These are phyloP conservation scores for Ormyrus pomaceus DNA, from an alignment of 2,888 invertebrate genomes.

Conservation along the genomic window DNA sequence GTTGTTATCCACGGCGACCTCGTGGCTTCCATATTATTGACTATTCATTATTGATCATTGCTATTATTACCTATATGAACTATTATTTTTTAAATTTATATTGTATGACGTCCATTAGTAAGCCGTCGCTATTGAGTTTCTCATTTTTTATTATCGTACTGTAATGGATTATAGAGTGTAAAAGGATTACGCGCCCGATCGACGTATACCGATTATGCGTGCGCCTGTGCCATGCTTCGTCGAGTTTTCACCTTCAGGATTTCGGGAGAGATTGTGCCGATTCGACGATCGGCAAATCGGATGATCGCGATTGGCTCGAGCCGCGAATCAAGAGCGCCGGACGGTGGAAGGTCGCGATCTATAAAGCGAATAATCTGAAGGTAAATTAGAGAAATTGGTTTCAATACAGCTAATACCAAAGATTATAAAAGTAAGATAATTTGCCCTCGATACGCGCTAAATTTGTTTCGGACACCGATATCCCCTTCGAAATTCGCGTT, in stretches of 20 bases:
- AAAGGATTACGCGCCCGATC: conserved; percentile 25
- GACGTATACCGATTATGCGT: conserved; percentile 13
- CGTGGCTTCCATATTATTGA: conserved; percentile 50
- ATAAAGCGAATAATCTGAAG: conserved; percentile 32
- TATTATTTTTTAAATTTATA: conserved; percentile 47
- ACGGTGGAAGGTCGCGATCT: conserved; percentile 2
- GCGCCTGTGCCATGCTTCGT: conserved; percentile 50
- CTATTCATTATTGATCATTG: conserved; percentile 26
- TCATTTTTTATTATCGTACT: conserved; percentile 5
- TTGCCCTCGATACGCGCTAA: conserved; percentile 62
- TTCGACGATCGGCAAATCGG: conserved; percentile 15
- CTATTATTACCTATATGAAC: conserved; percentile 39
- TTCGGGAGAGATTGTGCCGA: background rate
- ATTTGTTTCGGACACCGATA: conserved; percentile 8
- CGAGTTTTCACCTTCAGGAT: conserved; percentile 23
- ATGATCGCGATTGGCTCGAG: conserved; percentile 22
- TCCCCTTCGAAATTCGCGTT: conserved; percentile 14
- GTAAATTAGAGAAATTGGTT: conserved; percentile 61
- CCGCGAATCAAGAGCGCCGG: background rate
- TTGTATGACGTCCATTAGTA: conserved; percentile 38
- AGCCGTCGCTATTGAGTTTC: conserved; percentile 39
- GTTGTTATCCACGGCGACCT: conserved; percentile 51
- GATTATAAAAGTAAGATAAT: conserved; percentile 69
- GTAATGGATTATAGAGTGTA: conserved; percentile 23
- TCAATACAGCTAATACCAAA: conserved; percentile 75